phyloP scores from a whole-genome alignment of 2,797 vertebrate species.

The Hydrocynus forskahlii region DNA sequence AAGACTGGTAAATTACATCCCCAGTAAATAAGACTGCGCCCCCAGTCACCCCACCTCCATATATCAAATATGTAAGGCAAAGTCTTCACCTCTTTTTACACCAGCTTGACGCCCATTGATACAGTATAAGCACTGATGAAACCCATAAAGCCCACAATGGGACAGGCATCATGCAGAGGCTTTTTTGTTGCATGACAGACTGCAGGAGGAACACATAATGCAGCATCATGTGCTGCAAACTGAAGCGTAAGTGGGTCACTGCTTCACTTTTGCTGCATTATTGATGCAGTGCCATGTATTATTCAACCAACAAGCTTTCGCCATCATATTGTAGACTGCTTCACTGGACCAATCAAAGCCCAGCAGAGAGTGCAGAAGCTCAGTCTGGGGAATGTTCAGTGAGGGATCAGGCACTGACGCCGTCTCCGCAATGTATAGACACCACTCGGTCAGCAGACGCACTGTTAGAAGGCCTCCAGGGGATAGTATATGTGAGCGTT shows the following conservation, averaged over 20 bases:
- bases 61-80: too few relatives aligned
- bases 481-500: not conserved
- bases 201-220: not conserved
- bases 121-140: too few relatives aligned
- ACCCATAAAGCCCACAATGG: not conserved
- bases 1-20: too few relatives aligned
- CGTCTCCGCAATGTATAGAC: not conserved
- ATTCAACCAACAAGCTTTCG: slow-evolving; percentile 57
- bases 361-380: not conserved
- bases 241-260: slow-evolving; percentile 40
- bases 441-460: not conserved
- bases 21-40: too few relatives aligned
- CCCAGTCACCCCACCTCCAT: too few relatives aligned
- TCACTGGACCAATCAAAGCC: slow-evolving; percentile 26
- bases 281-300: slow-evolving; percentile 59
- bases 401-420: not conserved
- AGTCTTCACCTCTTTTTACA: too few relatives aligned
- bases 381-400: not conserved
- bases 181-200: not conserved
- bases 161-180: not conserved
- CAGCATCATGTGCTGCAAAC: slow-evolving; percentile 21
- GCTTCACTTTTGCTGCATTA: slow-evolving; percentile 57
- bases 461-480: not conserved
- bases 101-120: too few relatives aligned
- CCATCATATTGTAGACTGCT: slow-evolving; percentile 36